Base-by-base conservation (phyloP, 1,140 invertebrate genomes). In the Nasonia vitripennis region DNA sequence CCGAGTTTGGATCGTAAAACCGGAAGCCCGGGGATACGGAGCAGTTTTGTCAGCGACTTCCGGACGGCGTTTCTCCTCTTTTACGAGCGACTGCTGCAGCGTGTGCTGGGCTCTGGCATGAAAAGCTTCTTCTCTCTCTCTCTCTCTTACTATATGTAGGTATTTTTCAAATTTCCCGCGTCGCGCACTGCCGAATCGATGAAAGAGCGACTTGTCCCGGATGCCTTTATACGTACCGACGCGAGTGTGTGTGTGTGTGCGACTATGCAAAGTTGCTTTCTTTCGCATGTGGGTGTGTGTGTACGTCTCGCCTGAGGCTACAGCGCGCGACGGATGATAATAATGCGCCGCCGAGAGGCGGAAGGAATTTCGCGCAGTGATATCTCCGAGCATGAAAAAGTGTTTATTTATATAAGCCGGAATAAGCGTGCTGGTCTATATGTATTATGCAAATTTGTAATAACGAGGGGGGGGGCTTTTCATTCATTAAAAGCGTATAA, bases 21-120 rank as follows among this genome's bases (percentile, higher is more conserved):
- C 55, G 9, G 68, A 41, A 20, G 41, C 31, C 45, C 34, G 14
- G 74, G 83, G 78, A 84, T 84, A 84, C 78, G 75, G 83, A 84
- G 83, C 75, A 78, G 45, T 71, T 78, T 10, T 62, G 74, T 55
- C 71, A 77, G 74, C 34, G 37, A 84, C 75, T 78, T 83, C 48
- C n/a, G 41, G 9, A 67, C 81, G 55, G 55, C 55, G 55, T 62
- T 62, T 62, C 55, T n/a, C 55, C 41, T 45, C 23, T 75, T 37
- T 27, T 75, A 62, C n/a, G 70, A 41, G 9, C 41, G 10, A 45
- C 41, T 45, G 41, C 41, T 4, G 20, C 55, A 6, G 34, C 4
- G 23, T 27, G 68, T 31, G 34, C 27, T 41, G 20, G 55, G 3
- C 20, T 62, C 17, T 62, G 55, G 17, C 17, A n/a, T 20, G 14